Evolutionary conservation across 2,113 vertebrate species (phyloP).

Genomic region (Barnardius zonarius): DNA sequence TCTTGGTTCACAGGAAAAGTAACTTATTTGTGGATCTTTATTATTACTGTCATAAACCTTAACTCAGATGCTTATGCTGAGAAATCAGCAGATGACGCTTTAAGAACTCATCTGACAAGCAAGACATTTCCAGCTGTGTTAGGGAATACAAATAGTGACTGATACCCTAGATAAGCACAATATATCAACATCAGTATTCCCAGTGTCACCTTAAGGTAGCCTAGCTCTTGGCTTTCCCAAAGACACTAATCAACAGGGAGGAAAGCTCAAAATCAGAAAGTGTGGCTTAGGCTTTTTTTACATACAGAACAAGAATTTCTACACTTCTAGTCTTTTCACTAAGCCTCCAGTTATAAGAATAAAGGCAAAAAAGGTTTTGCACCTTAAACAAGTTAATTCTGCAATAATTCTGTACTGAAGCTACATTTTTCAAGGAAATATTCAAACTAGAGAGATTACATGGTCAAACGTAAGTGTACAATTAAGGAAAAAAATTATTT

Average conservation of each 20-base stretch:
- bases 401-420: neutral
- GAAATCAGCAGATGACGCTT: neutral
- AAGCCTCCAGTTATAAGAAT: neutral
- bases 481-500: neutral
- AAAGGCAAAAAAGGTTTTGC: neutral
- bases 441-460: neutral
- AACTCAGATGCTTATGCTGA: neutral
- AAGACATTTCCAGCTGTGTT: neutral
- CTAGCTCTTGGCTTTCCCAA: neutral
- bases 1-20: neutral
- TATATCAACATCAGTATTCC: conserved; percentile 13
- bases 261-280: conserved; percentile 1
- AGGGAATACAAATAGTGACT: neutral
- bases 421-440: neutral
- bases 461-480: neutral
- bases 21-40: neutral
- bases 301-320: neutral
- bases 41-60: neutral
- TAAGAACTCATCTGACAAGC: neutral
- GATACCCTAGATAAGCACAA: neutral
- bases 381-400: neutral
- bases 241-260: neutral
- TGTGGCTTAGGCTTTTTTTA: neutral
- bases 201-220: neutral
- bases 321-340: neutral